Percentiles rank a stretch among this genome's conserved stretches.
phyloP scores from a whole-genome alignment of 2,888 invertebrate species.

The Liposcelis brunnea region DNA sequence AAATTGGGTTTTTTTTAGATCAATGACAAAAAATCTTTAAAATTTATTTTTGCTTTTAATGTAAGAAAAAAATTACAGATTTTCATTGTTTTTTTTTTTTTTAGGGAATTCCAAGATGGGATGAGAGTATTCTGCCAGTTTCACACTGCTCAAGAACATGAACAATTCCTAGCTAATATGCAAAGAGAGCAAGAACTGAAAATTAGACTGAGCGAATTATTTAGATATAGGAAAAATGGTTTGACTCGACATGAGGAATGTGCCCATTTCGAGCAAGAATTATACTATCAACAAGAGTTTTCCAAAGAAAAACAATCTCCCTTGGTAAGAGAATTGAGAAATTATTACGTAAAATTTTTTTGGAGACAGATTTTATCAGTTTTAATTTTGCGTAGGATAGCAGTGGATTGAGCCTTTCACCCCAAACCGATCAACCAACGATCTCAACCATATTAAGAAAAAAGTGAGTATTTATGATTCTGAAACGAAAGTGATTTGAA shows the following conservation, averaged over 20 bases:
- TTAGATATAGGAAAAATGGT: constrained; percentile 72
- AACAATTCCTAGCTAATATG: constrained; percentile 56
- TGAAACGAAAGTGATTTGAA: too few species aligned
- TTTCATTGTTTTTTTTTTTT: constrained; percentile 13
- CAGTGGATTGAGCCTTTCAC: constrained; percentile 48
- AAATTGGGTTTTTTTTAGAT: constrained; percentile 9
- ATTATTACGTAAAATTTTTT: not conserved
- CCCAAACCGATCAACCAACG: constrained; percentile 33
- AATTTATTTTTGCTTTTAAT: not conserved
- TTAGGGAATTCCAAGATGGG: constrained; percentile 63
- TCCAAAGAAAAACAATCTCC: not conserved
- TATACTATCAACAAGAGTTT: not conserved
- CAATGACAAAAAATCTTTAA: constrained; percentile 11
- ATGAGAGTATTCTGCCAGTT: constrained; percentile 77
- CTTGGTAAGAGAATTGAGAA: not conserved
- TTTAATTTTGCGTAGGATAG: constrained; percentile 61
- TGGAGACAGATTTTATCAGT: constrained; percentile 44
- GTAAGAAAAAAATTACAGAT: not conserved
- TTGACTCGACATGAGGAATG: constrained; percentile 70
- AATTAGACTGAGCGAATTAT: constrained; percentile 61
- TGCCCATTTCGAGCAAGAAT: constrained; percentile 61
- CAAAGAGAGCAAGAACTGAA: constrained; percentile 74
- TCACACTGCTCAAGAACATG: constrained; percentile 70
- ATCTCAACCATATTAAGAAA: constrained; percentile 42
- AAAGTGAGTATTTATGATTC: constrained; percentile 27